Conservation (phyloP, 2,797 vertebrate species). For the Hylomyscus alleni region DNA sequence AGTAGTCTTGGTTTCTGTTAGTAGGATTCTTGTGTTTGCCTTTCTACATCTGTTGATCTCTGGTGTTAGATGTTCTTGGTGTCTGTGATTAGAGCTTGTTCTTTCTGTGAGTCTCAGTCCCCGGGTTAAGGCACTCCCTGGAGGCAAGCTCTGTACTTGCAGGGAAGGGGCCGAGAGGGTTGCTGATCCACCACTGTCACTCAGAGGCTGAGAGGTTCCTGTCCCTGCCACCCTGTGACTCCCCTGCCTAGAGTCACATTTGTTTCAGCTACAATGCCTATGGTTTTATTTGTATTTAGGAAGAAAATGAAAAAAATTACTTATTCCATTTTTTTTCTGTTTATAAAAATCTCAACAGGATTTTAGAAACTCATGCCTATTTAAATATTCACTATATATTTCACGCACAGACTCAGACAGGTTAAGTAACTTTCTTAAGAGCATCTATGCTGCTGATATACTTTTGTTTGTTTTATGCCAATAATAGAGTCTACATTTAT, state of each 20-base stretch:
- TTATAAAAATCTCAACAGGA: background rate
- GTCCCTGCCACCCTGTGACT: too few species aligned
- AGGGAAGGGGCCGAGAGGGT: too few species aligned
- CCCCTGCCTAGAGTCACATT: background rate
- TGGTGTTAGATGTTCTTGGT: too few species aligned
- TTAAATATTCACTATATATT: conserved; percentile 10
- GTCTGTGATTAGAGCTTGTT: too few species aligned
- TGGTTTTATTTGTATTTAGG: background rate
- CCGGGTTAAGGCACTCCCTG: too few species aligned
- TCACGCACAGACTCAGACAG: background rate
- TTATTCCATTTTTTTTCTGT: background rate
- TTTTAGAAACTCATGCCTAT: background rate
- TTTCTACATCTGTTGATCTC: too few species aligned
- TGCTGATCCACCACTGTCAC: too few species aligned
- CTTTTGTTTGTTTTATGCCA: background rate
- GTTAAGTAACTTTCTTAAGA: background rate
- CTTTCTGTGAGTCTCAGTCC: too few species aligned
- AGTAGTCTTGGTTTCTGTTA: too few species aligned
- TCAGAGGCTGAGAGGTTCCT: too few species aligned
- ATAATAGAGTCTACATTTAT: background rate
- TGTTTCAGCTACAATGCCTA: background rate
- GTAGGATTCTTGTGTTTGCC: too few species aligned
- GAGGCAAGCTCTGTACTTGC: too few species aligned
- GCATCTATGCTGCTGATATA: background rate
- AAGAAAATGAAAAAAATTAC: background rate